Base-by-base conservation (phyloP, 2,888 invertebrate genomes). In the Andrena flavipes region DNA sequence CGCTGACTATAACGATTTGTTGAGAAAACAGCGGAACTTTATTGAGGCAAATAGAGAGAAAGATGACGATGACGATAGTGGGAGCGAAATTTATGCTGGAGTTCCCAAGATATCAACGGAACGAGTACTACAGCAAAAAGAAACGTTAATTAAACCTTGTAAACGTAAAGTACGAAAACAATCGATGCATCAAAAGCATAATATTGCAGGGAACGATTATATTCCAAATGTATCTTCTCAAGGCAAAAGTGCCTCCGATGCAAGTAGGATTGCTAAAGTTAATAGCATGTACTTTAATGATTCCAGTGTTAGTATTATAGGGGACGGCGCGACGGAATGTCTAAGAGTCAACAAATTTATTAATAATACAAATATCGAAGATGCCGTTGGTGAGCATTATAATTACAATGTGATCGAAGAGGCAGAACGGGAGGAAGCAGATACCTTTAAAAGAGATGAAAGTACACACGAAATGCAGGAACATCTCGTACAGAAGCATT, bases 81-180 rank as follows among this genome's bases (percentile, higher is more conserved):
- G 90, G 42, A 89, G 72, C 62, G 90, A 91, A 56, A 74, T 59
- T 33, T 91, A 88, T n/a, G 67, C 85, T 48, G 90, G 91, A n/a
- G 62, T 91, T 56, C 88, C 86, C 2, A 88, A 85, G 63, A 79
- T 92, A 70, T 72, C 88, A 16, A 54, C 56, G 0, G 72, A 76
- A 10, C 69, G 33, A 72, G 78, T 87, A 20, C 35, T 84, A 26
- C 75, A 65, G 7, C 60, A 76, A 26, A 82, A 26, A 74, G 29
- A 49, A 30, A 2, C n/a, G 13, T 7, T 35, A 6, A 7, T 29
- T 29, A 82, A 67, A 5, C 26, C 63, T n/a, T 33, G 10, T 63
- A 83, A 83, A 56, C 60, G 67, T 74, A 72, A 77, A 68, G 6
- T 67, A 30, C 74, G 35, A 42, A 77, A 75, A n/a, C 73, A 60